Evolutionary conservation across 2,888 invertebrate genomes (phyloP), one percentile per base, ranked within the genome.

Genomic region (Hartigia nigra): DNA sequence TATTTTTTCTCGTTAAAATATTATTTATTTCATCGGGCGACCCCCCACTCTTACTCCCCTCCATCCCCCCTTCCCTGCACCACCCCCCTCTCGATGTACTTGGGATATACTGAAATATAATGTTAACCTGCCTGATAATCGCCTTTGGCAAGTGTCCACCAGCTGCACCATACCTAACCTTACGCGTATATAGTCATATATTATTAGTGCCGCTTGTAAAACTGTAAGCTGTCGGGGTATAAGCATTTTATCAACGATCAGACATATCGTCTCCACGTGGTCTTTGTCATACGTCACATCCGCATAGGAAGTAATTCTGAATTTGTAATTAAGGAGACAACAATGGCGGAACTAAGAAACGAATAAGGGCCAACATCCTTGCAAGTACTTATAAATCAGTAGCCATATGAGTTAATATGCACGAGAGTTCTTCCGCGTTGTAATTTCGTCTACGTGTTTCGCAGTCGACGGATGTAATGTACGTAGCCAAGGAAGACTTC

Each of bases 221-320:
- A 55, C 55, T 9, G 55, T 55, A 55, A 55, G 55, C 55, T 55
- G 55, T 55, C 55, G 14, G 55, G 55, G 76, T 79, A 84, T 84
- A 83, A 84, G 81, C 77, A 81, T 82, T 81, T 84, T 85, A 84
- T 84, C 83, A 77, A 69, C 77, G 75, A 55, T 77, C 76, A 34
- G 80, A 77, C 81, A 84, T 82, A 80, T 78, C 55, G 55, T 23
- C 9, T 23, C 23, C 55, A 55, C 55, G 55, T 55, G 55, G 55
- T 55, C 55, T 55, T 9, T 72, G 78, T 78, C 74, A 79, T 84
- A 84, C 89, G 88, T 89, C 88, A 88, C 86, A 89, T 91, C 88
- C 90, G 88, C 82, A 82, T 88, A 85, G 87, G 87, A 88, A 90
- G 88, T 88, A 87, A 88, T 87, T 85, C 87, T 87, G 88, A 90